Percentiles rank a stretch among this genome's conserved stretches.
These are phyloP conservation scores for Ormyrus labotus DNA, from an alignment of 2,888 invertebrate species.

Conservation along the genomic window DNA sequence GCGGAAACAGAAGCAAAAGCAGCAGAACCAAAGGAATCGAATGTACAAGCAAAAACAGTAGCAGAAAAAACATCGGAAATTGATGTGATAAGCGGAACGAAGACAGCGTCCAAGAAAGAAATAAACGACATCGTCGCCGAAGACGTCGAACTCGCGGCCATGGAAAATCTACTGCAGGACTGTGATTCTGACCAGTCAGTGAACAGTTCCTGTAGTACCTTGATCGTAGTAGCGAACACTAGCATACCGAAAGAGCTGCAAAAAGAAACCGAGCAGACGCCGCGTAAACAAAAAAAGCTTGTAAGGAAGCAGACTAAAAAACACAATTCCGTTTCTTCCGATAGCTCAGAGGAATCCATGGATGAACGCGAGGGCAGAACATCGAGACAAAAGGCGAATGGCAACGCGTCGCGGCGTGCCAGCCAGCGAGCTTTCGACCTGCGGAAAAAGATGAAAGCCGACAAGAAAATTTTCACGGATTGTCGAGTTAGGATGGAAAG, in stretches of 20 bases:
- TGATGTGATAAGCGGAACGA: too few species aligned
- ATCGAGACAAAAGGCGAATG: conserved; percentile 8
- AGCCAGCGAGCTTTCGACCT: conserved; percentile 57
- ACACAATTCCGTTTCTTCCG: conserved; percentile 52
- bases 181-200: conserved; percentile 47
- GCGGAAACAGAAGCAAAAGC: too few species aligned
- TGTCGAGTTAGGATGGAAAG: conserved; percentile 63
- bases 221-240: neutral
- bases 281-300: conserved; percentile 30
- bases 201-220: neutral
- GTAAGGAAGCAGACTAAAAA: conserved; percentile 49
- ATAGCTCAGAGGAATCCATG: conserved; percentile 53
- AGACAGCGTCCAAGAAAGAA: too few species aligned
- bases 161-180: conserved; percentile 41
- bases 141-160: conserved; percentile 23
- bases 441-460: conserved; percentile 59
- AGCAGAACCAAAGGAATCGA: too few species aligned
- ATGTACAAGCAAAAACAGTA: too few species aligned
- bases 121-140: conserved; percentile 7
- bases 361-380: conserved; percentile 16
- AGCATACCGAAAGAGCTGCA: neutral
- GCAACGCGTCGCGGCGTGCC: conserved; percentile 36
- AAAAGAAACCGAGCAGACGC: conserved; percentile 21
- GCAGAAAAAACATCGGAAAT: too few species aligned
- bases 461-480: conserved; percentile 64